Evolutionary conservation across 1,140 invertebrate genomes (phyloP), one percentile per base, ranked within the genome.

Genomic region (Drosophila yakuba): DNA sequence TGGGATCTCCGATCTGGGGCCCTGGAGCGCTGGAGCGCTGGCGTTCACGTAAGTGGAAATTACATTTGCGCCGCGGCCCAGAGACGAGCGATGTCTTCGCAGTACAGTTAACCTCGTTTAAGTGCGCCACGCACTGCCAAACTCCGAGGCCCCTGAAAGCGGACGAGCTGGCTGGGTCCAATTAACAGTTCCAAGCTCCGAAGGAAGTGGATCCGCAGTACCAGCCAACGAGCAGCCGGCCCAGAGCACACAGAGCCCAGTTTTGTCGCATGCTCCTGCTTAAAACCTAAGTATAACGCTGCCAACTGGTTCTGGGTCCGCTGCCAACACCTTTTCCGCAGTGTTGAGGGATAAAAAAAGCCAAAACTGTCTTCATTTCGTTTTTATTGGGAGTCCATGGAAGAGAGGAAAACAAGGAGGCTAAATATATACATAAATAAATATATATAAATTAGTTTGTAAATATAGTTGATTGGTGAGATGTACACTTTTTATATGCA

Each of bases 181-280:
- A 86, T 86, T 88, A 86, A 83, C 83, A 86, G 83, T 86, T 67
- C 63, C 78, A 12, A 39, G 38, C 14, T 39, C 38, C 38, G 79
- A 79, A 88, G 83, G 83, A 86, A 86, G 83, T 83, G 60, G 62
- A 32, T 25, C 54, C 43, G 36, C 43, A 59, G 78, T 35, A 58
- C 43, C 28, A 47, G 56, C 36, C 52, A 71, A 44, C 36, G 28
- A 58, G 41, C 51, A 32, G 7, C 43, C 66, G 12, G 38, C 38
- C 12, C 38, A 50, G 15, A 84, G 76, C 73, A 67, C 74, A 76
- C 38, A 50, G 15, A 84, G 76, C 73, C 59, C 74, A 76, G 62
- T 76, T 86, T 86, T 86, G 83, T 86, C 83, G 83, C 83, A 83
- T 88, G 83, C 79, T 86, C 84, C 83, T 88, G 83, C 83, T 88